Evolutionary conservation across 2,888 invertebrate species (phyloP), one percentile per base, ranked within the genome.

Genomic region (Poecilobothrus nobilitatus): DNA sequence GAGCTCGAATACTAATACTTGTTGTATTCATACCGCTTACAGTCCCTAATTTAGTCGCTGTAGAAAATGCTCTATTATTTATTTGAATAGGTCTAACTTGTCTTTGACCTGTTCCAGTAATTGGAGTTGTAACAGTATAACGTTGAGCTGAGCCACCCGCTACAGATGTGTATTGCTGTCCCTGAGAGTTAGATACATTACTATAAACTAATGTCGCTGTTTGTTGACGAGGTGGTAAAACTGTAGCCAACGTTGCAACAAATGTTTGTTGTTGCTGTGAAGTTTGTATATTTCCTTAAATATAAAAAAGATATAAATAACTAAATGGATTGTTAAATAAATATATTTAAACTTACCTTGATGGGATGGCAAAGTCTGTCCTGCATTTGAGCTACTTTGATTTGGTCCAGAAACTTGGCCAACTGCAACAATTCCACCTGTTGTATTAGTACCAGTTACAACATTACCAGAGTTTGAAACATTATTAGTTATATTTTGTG

Each of bases 141-240:
- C 80, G 79, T 65, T 78, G 80, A 7, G 76, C 75, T 8, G 73
- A 67, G 18, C 70, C 63, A 9, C 65, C 65, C 12, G 69, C 66
- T 34, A 69, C 69, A 7, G 79, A 76, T 76, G 79, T 81, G n/a
- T 79, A 81, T 69, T 79, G 81, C 44, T 77, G 78, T 15, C 74
- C 71, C 27, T 78, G 79, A 5, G 77, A 73, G 21, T 75, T 74
- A 0, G 76, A 75, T 0, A 80, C 78, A 71, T 80, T 81, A 0
- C 80, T 79, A 69, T 82, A 82, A 6, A 82, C 81, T 0, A 82
- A 75, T 0, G 82, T 81, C 10, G 82, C 81, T 20, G 77, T 76
- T 71, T 78, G 80, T 68, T 79, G 79, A 1, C 80, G 76, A 2
- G 80, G 80, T 21, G 81, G 81, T 66, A 82, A 53, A 1, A 82